These are phyloP conservation scores for Echinometra lucunter DNA, from an alignment of 53 echinoderm and acorn worm genomes.

Conservation along the genomic window DNA sequence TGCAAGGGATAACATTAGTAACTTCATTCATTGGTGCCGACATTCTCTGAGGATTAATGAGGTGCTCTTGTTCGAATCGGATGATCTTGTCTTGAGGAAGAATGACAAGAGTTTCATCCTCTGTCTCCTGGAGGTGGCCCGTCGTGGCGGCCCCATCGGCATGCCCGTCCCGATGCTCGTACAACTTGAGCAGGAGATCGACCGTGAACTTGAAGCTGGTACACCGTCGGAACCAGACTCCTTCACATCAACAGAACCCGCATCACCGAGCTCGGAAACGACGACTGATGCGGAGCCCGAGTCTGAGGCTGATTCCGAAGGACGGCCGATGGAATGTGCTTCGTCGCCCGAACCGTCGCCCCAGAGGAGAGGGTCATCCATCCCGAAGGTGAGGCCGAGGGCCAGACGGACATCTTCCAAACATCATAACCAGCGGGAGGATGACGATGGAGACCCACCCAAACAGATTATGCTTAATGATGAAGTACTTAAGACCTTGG, in stretches of 20 bases:
- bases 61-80: conserved; percentile 95
- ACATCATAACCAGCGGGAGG: conserved; percentile 38
- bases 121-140: conserved; percentile 93
- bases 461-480: conserved; percentile 81
- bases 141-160: conserved; percentile 90
- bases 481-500: conserved; percentile 85
- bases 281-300: conserved; percentile 88
- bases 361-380: conserved; percentile 48
- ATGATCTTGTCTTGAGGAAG: conserved; percentile 94
- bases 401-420: conserved; percentile 22
- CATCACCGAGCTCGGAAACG: conserved; percentile 81
- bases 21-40: conserved; percentile 98
- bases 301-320: conserved; percentile 78
- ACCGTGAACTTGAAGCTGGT: conserved; percentile 84
- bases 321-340: conserved; percentile 61
- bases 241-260: conserved; percentile 78
- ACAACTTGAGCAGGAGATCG: conserved; percentile 97
- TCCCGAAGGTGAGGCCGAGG: conserved; percentile 49
- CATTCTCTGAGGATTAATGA: conserved; percentile 93
- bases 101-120: conserved; percentile 95
- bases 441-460: conserved; percentile 59
- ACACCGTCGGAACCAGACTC: conserved; percentile 86
- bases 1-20: conserved; percentile 97
- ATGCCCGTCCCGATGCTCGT: conserved; percentile 97
- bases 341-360: conserved; percentile 60